Percentiles rank a stretch among this genome's conserved stretches.
Evolutionary conservation across 2,888 invertebrate genomes (phyloP).

Genomic region (Harmothoe impar): DNA sequence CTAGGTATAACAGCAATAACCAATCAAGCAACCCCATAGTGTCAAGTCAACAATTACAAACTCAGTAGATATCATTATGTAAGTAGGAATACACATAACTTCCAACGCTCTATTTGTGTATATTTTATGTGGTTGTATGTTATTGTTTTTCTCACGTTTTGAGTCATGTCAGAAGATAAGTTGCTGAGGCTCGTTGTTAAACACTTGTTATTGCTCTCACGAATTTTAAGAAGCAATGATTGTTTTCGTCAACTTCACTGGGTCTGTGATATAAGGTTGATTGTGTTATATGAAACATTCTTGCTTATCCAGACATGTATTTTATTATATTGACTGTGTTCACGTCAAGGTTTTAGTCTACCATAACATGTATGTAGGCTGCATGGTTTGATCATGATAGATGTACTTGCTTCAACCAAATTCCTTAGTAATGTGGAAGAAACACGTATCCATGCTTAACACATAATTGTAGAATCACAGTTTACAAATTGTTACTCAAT

Average conservation of each 20-base stretch:
- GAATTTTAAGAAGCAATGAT: conserved; percentile 31
- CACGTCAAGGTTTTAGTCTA: neutral
- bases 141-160: neutral
- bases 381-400: neutral
- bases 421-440: neutral
- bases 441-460: neutral
- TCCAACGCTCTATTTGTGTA: neutral
- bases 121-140: neutral
- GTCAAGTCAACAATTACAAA: too few species aligned
- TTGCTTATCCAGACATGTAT: neutral
- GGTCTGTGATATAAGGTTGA: conserved; percentile 51
- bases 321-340: conserved; percentile 12
- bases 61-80: too few species aligned
- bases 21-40: too few species aligned
- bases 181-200: neutral
- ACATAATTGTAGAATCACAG: neutral
- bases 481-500: neutral
- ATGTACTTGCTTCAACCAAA: neutral
- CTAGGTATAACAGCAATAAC: too few species aligned
- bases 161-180: neutral
- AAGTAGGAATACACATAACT: too few species aligned
- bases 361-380: neutral
- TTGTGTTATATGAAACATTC: conserved; percentile 14
- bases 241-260: conserved; percentile 45
- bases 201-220: neutral